Evolutionary conservation across 2,113 vertebrate species (phyloP), one percentile per base, ranked within the genome.

Genomic region (Chloroceryle aenea): DNA sequence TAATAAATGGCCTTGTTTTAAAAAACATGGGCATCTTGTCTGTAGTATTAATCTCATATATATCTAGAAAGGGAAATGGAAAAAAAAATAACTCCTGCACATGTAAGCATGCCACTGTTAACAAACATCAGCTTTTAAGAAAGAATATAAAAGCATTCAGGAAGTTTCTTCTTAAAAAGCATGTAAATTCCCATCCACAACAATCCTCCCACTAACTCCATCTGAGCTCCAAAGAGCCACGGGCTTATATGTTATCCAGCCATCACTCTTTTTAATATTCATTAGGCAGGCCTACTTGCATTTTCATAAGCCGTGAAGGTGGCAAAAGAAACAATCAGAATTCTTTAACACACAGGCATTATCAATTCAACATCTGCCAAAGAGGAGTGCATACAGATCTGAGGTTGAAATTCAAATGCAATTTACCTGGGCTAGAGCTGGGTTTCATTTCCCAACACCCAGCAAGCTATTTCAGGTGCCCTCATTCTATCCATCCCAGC

Each of bases 261-360:
- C 91, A 97, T 95, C 87, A 64, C 76, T 95, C 90, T 64, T 84
- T 97, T 98, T 97, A 98, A 98, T 98, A 98, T 98, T 98, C 97
- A 98, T 97, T 97, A 98, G 94, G 84, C 85, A 84, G 86, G 64
- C 90, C 97, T 97, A 86, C 97, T 97, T 98, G 98, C 94, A 98
- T 98, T 98, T 98, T 98, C 97, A 98, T 98, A 97, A 98, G 97
- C 97, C 90, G 93, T 4, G 7, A 97, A 96, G 97, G 97, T 97
- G 92, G 98, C 95, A 97, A 96, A 98, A 97, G 97, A 97, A 98
- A 98, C 97, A 97, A 97, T 97, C 96, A 95, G 97, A 98, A 98
- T 98, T 97, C 98, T 98, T 98, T 96, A 98, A 97, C 96, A 94
- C 96, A 89, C 48, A 16, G 92, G 88, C 97, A 97, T 97, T 97